Evolutionary conservation across 2,113 vertebrate genomes (phyloP), one percentile per base, ranked within the genome.

Genomic region (Cercopithecus mona): DNA sequence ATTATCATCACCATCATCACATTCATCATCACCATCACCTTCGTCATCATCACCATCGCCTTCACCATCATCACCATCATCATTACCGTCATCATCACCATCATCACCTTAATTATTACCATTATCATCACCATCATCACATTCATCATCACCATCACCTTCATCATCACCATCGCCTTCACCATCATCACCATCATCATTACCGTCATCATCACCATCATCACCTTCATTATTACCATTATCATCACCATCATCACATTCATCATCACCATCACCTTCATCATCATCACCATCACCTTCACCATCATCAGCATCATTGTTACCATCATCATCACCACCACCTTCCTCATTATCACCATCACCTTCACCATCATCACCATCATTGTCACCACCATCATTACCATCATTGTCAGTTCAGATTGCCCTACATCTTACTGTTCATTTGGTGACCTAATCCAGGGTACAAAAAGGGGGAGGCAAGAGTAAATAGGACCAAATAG

Each of bases 141-240:
- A 17, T 7, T 55, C 55, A 57, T 20, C 55, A 8, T 8, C 55
- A 30, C 9, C 1, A 27, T 27, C 25, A 11, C 1, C 8, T 11
- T 2, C 38, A 64, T 3, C 0, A 93, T 4, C 55, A 38, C 1
- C n/a, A 43, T 11, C 52, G 16, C 0, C 72, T 10, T 2, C 32
- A 30, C 0, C 14, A 61, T 0, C 57, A 30, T 0, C 38, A 20
- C 0, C 43, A 9, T 0, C 48, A 4, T 0, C 68, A 88, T 0
- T 8, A 48, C 0, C 18, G 7, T 0, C 0, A 3, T 0, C 82
- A 43, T 14, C 68, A 82, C 0, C 52, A 82, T 1, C 0, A 25
- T 1, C 43, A n/a, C 0, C 23, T 0, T 0, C 14, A 4, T 0
- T 8, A 7, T 4, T 4, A 38, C 0, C 45, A 86, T 0, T 32